Evolutionary conservation across 2,888 invertebrate species (phyloP), one percentile per base, ranked within the genome.

Genomic region (Gortyna flavago): DNA sequence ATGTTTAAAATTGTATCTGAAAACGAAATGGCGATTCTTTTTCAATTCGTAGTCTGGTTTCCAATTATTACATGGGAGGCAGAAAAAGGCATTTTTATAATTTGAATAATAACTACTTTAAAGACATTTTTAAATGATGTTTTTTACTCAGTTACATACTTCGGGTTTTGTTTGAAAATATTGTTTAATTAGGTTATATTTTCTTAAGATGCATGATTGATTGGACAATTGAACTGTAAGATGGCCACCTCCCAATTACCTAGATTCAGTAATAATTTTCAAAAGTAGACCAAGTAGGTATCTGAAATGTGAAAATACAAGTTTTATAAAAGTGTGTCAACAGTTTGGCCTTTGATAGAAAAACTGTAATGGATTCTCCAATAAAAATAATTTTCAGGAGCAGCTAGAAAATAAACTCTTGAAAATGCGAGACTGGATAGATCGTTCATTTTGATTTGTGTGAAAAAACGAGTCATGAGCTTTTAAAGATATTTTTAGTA

Each of bases 1-100:
- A 76, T 84, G 80, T 85, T 88, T 85, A 66, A 85, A 86, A 84
- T 88, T 86, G 73, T 80, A 75, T 75, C 78, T 75, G 84, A 69
- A 81, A 83, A 73, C 69, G 76, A 69, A 86, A 87, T 69, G 79
- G 77, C 78, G 79, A 76, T 85, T 86, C 73, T 83, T 87, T 83
- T 79, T 79, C 57, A 80, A 80, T 75, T 83, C 77, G 79, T 86
- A 81, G 77, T 80, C 80, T 85, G 85, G 86, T 83, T 87, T 83
- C 85, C 86, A 87, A 86, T 87, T 87, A 87, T 80, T 64, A 87
- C 74, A 80, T 79, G 72, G 77, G 61, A 80, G 65, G 69, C 83
- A 78, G 76, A 81, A 85, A 85, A 84, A 81, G 64, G 75, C 69
- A n/a, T n/a, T n/a, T n/a, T n/a, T n/a, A n/a, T n/a, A n/a, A n/a